These are phyloP conservation scores for Zonitis immaculata DNA, from an alignment of 2,888 invertebrate genomes.

Conservation along the genomic window DNA sequence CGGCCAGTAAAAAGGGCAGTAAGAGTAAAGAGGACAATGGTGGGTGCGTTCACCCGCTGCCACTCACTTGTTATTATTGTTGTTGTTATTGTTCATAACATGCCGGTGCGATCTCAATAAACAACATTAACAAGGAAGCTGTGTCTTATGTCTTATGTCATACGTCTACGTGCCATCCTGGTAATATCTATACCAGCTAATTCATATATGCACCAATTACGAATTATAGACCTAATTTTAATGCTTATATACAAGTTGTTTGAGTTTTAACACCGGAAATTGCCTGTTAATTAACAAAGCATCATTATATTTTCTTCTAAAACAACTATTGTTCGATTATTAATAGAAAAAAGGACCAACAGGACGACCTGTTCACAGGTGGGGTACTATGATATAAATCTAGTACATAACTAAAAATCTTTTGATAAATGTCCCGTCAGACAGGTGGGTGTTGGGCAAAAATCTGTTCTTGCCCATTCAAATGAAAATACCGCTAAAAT, in stretches of 20 bases:
- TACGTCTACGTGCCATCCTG: slow-evolving; percentile 22
- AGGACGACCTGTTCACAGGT: background rate
- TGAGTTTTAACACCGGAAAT: background rate
- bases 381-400: background rate
- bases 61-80: slow-evolving; percentile 18
- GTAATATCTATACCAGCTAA: background rate
- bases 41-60: slow-evolving; percentile 26
- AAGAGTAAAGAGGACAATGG: slow-evolving; percentile 25
- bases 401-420: background rate
- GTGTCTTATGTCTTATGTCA: slow-evolving; percentile 18
- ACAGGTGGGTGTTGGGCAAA: background rate
- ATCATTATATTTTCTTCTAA: background rate
- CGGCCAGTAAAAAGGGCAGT: slow-evolving; percentile 27
- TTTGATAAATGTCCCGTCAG: background rate
- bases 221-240: background rate
- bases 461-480: background rate
- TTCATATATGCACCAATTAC: background rate
- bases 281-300: background rate
- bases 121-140: slow-evolving; percentile 21
- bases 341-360: background rate
- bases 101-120: slow-evolving; percentile 17
- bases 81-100: slow-evolving; percentile 5
- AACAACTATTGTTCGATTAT: background rate
- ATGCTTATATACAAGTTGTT: background rate
- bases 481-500: background rate